A percentile compares a stretch with the other conserved stretches of the same genome.
These are phyloP conservation scores for Turdus rufiventris DNA, from an alignment of 2,113 vertebrate species.

Conservation along the genomic window DNA sequence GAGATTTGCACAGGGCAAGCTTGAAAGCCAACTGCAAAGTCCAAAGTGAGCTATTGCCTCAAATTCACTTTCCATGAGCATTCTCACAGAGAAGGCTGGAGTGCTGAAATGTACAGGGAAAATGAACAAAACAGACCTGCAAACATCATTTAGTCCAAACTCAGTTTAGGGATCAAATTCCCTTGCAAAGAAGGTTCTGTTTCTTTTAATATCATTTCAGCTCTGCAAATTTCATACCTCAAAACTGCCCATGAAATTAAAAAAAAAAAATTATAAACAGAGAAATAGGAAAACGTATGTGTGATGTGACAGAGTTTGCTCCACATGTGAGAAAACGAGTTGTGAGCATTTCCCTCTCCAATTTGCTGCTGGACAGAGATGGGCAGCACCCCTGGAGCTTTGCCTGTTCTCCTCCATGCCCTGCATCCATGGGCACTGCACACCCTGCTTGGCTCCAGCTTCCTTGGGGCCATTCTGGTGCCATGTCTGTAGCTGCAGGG, in stretches of 20 bases:
- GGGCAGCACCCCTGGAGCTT: fast-evolving
- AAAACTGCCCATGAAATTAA: neutral
- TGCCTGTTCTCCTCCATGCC: neutral
- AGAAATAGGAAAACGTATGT: neutral
- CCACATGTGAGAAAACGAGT: neutral
- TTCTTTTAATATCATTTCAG: neutral
- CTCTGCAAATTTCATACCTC: neutral
- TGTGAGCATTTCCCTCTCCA: neutral
- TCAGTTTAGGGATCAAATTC: slow-evolving; percentile 13
- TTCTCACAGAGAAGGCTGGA: neutral
- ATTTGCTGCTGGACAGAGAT: neutral
- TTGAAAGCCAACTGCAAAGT: neutral
- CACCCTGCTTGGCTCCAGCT: neutral
- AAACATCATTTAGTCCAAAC: neutral
- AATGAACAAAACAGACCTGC: slow-evolving; percentile 2
- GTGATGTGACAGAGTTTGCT: neutral
- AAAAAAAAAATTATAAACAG: neutral
- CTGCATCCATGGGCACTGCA: neutral
- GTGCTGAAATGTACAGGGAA: neutral
- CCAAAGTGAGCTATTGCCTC: slow-evolving; percentile 19
- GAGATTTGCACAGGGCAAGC: slow-evolving; percentile 20
- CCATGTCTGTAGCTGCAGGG: fast-evolving
- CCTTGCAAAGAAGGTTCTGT: neutral
- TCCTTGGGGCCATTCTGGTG: neutral
- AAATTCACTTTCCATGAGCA: neutral